Evolutionary conservation across 2,888 invertebrate genomes (phyloP).

Genomic region (Ormyrus rosae): DNA sequence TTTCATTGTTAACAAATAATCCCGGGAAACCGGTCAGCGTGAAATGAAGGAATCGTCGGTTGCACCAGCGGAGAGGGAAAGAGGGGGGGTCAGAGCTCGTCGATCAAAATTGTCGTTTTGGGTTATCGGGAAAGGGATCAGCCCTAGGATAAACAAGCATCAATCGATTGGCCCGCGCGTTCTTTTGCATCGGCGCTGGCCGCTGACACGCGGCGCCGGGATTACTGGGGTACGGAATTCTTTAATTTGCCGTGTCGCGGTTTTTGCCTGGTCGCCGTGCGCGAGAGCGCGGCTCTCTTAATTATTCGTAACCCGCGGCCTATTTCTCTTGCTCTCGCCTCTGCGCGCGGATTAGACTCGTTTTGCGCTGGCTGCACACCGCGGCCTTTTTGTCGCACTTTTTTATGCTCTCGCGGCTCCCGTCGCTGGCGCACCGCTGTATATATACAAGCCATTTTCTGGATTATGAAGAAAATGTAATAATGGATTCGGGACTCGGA

Average conservation of each 20-base stretch:
- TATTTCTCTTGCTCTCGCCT: neutral
- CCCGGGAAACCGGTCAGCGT: no score
- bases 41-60: no score
- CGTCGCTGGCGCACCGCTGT: no score
- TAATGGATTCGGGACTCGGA: no score
- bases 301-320: neutral
- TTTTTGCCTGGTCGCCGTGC: neutral
- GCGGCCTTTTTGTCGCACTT: neutral
- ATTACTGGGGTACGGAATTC: conserved; percentile 7
- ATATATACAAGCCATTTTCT: no score
- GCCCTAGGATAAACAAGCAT: conserved; percentile 15
- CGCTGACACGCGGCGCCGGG: neutral
- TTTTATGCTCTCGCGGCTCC: neutral
- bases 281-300: neutral
- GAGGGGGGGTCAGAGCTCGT: neutral
- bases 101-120: conserved; percentile 20
- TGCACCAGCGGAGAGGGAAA: no score
- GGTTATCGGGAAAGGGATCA: conserved; percentile 28
- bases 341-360: conserved; percentile 1
- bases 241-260: conserved; percentile 14
- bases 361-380: neutral
- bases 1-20: conserved; percentile 25
- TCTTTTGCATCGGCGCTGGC: conserved; percentile 1
- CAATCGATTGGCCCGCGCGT: conserved; percentile 13
- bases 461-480: no score